Conservation (phyloP, 2,113 vertebrate species). For the Hyla sarda region DNA sequence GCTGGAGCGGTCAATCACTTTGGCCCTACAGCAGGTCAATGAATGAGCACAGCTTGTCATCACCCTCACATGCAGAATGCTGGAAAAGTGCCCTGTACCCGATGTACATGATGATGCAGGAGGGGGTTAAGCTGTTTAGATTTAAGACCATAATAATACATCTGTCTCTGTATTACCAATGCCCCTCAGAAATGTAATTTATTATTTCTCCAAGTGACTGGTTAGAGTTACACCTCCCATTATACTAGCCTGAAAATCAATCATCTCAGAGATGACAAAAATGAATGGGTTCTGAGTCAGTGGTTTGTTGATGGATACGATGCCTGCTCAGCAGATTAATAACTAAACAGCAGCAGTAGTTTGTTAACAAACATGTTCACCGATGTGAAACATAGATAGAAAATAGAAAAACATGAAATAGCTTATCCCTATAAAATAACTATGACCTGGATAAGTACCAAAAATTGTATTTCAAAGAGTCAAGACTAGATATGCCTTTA, state of each 20-base stretch:
- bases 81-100: no score
- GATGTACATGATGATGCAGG: no score
- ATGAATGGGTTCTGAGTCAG: background rate
- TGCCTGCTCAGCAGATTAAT: background rate
- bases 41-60: no score
- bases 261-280: background rate
- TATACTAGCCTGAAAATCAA: background rate
- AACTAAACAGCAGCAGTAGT: background rate
- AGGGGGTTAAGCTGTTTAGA: no score
- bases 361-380: background rate
- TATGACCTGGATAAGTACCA: no score
- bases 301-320: background rate
- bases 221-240: background rate
- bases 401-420: background rate
- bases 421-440: no score
- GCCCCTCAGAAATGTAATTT: background rate
- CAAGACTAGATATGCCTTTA: background rate
- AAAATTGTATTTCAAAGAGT: background rate
- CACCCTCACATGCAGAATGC: no score
- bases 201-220: background rate
- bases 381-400: background rate
- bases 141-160: no score
- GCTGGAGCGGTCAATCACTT: no score
- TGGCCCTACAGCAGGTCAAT: no score
- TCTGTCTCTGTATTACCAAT: background rate